phyloP scores from a whole-genome alignment of 2,113 vertebrate genomes.

The Rhipidura dahli region DNA sequence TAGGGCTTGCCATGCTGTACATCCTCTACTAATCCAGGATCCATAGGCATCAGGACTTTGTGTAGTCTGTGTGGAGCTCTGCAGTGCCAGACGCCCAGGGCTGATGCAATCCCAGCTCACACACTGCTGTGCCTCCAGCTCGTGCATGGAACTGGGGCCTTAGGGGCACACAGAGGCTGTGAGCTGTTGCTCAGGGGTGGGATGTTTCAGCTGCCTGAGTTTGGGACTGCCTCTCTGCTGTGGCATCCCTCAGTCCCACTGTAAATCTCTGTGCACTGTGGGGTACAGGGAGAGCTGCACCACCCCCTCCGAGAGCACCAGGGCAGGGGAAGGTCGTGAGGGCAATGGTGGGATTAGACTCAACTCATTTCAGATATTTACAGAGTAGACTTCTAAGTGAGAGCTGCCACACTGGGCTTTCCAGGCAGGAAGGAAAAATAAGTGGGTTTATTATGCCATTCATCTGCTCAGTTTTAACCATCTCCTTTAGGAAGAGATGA shows the following conservation, averaged over 20 bases:
- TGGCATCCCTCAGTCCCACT: not conserved
- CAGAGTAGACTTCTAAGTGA: not conserved
- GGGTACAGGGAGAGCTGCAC: not conserved
- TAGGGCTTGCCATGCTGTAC: not conserved
- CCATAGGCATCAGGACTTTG: not conserved
- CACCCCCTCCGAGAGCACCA: not conserved
- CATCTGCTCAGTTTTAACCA: not conserved
- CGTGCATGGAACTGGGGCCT: rapidly evolving
- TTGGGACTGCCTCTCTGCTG: not conserved
- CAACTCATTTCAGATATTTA: not conserved
- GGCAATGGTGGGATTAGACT: not conserved
- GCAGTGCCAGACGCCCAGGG: not conserved
- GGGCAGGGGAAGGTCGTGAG: not conserved
- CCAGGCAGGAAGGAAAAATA: not conserved
- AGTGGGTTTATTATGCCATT: not conserved
- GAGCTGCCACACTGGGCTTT: not conserved
- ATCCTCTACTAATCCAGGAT: not conserved
- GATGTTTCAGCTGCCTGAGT: not conserved
- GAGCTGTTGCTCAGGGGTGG: not conserved
- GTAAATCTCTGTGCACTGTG: not conserved
- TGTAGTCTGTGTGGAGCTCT: not conserved
- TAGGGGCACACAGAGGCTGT: not conserved
- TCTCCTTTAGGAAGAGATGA: conserved; percentile 22
- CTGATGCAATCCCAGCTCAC: not conserved
- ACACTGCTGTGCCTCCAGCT: not conserved